Conservation (phyloP, 2,797 vertebrate genomes). For the Acridotheres tristis region DNA sequence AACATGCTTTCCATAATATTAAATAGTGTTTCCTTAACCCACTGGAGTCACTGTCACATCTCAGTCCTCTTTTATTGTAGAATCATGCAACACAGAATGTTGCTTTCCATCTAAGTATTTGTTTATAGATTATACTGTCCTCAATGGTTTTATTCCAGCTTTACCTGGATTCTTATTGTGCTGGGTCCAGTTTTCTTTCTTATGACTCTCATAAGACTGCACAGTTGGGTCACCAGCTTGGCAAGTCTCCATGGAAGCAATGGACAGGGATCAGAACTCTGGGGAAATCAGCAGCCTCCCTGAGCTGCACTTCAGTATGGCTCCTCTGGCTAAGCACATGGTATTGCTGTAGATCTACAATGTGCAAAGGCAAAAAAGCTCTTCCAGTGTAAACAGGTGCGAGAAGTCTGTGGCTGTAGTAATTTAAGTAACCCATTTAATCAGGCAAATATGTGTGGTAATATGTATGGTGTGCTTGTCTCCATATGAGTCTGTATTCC, state of each 20-base stretch:
- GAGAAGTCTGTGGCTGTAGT: background rate
- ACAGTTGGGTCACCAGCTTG: background rate
- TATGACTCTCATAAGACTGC: background rate
- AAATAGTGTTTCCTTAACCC: background rate
- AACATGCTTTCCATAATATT: fast-evolving
- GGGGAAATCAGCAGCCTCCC: background rate
- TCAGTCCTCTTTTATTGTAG: background rate
- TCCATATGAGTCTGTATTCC: background rate
- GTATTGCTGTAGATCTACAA: background rate
- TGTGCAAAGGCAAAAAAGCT: background rate
- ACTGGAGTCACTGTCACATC: background rate
- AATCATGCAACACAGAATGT: background rate
- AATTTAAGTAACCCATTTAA: background rate
- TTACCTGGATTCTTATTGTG: background rate
- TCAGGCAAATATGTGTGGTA: background rate
- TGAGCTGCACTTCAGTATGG: fast-evolving
- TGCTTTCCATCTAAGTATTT: background rate
- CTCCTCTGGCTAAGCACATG: background rate
- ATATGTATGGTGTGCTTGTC: background rate
- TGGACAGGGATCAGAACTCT: background rate
- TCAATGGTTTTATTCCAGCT: background rate
- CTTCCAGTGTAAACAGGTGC: background rate
- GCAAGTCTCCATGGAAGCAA: background rate
- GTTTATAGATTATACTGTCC: background rate
- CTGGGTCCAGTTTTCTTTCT: background rate